These are phyloP conservation scores for Stercorarius parasiticus DNA, from an alignment of 2,113 vertebrate species.

Conservation along the genomic window DNA sequence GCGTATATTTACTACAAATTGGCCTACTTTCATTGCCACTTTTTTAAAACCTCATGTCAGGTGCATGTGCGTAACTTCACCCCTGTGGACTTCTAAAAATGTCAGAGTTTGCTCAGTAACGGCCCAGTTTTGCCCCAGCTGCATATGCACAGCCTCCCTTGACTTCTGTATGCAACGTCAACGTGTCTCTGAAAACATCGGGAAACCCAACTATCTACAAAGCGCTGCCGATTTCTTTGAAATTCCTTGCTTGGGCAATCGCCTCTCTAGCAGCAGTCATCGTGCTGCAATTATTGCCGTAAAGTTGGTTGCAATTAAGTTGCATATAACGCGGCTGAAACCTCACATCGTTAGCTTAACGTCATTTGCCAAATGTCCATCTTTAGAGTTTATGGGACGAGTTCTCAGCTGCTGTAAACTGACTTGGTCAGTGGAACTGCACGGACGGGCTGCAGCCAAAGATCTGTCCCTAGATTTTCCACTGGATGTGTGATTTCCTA, in stretches of 20 bases:
- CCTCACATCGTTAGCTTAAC: neutral
- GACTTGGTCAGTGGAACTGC: neutral
- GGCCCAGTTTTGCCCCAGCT: neutral
- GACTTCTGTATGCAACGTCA: neutral
- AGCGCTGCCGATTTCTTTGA: neutral
- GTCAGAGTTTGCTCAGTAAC: constrained; percentile 4
- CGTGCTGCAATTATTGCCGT: neutral
- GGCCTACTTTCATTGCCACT: neutral
- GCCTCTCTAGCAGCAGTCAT: neutral
- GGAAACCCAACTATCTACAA: neutral
- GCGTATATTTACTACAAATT: neutral
- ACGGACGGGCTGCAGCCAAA: neutral
- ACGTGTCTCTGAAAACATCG: neutral
- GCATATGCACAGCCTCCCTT: neutral
- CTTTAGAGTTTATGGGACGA: neutral
- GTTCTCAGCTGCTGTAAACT: neutral
- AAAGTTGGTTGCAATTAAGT: constrained; percentile 32
- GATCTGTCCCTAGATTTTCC: neutral
- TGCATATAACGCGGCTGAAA: neutral
- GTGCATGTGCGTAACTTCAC: neutral
- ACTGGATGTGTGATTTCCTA: neutral
- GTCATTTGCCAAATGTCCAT: constrained; percentile 11
- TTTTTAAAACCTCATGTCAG: neutral
- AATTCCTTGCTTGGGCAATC: neutral
- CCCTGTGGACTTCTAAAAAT: neutral